Conservation (phyloP, 2,888 invertebrate species). For the Mesochorus sp. region DNA sequence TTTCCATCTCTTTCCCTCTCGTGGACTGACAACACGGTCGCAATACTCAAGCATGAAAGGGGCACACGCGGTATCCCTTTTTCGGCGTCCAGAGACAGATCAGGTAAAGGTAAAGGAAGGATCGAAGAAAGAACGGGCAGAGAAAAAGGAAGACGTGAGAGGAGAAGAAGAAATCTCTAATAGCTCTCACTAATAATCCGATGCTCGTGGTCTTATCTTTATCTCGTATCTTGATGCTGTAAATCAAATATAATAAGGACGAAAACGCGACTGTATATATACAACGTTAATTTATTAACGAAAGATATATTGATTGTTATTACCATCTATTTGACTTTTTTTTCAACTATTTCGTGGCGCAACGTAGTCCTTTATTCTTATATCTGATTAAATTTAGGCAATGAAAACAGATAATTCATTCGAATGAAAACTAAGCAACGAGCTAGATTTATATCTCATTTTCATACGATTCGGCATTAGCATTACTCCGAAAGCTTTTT, state of each 20-base stretch:
- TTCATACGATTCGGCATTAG: no score
- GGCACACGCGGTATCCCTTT: constrained; percentile 45
- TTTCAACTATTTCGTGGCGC: no score
- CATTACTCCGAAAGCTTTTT: no score
- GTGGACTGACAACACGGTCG: constrained; percentile 54
- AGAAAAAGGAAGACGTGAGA: not conserved
- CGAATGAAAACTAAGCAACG: no score
- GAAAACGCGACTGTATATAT: not conserved
- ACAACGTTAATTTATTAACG: constrained; percentile 11
- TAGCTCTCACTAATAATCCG: constrained; percentile 38
- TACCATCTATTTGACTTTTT: no score
- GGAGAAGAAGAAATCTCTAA: constrained; percentile 39
- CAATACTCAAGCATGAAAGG: constrained; percentile 5
- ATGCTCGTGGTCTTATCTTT: constrained; percentile 30
- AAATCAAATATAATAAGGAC: constrained; percentile 48
- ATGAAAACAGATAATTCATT: no score
- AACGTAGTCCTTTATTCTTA: no score
- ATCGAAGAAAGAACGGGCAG: not conserved
- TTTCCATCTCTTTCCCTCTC: not conserved
- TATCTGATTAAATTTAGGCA: no score
- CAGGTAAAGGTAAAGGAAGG: not conserved
- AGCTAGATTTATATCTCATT: no score
- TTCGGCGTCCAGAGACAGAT: constrained; percentile 21
- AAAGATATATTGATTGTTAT: no score
- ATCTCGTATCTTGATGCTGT: constrained; percentile 32